Base-by-base conservation (phyloP, 2,113 vertebrate species). In the Eptesicus fuscus region DNA sequence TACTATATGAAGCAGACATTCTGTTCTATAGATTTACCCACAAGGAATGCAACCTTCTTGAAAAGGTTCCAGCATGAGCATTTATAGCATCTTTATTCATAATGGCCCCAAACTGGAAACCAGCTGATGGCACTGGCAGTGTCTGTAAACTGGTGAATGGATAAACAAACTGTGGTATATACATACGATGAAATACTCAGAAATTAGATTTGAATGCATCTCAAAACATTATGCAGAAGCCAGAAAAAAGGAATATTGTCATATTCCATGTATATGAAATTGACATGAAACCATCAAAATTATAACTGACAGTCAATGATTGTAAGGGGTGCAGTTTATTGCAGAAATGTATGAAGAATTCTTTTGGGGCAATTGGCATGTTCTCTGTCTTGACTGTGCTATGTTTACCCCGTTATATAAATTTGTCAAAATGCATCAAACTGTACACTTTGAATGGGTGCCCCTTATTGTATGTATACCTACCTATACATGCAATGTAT, bases 1-100 rank as follows among this genome's bases (percentile, higher is more conserved):
- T 14, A 9, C 61, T 32, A 0, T 2, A 1, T 6, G 67, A 35
- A 35, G 32, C 12, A 0, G 10, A 13, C 32, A 0, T 37, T 47
- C 25, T 1, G 4, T 0, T 9, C 42, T 14, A 7, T 35, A 3
- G 0, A 0, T n/a, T 30, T 20, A 37, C 51, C 30, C 30, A 25
- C 37, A 14, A 51, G 53, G 49, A 35, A 42, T 8, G 28, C n/a
- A 69, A 11, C 35, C 13, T 10, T 69, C 20, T 42, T 44, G 9
- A 22, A 23, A 22, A 83, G 42, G 22, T 16, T 37, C 2, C 4
- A 20, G 2, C n/a, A 7, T 1, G 18, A 35, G 35, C 8, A 22
- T n/a, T 35, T 25, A 37, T 2, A 30, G 74, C 12, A 32, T 17
- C 51, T 74, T 44, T 10, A 17, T 10, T 85, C 61, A 20, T 44